Conservation (phyloP, 2,888 invertebrate genomes). For the Lasioglossum villosulum region DNA sequence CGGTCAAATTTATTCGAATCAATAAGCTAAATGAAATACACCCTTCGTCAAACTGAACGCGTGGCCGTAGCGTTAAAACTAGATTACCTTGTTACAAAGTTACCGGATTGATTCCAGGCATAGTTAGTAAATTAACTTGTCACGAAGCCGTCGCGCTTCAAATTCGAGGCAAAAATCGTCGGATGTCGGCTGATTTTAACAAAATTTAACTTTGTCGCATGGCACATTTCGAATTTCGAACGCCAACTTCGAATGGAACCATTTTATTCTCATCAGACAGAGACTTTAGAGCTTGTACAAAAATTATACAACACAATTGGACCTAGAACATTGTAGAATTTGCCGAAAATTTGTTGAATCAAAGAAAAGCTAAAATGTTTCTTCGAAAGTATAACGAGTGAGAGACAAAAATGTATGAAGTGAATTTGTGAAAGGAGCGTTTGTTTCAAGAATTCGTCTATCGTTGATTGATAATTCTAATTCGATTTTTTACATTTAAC, state of each 20-base stretch:
- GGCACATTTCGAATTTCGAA: neutral
- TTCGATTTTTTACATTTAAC: no score
- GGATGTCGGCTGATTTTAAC: neutral
- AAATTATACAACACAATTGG: neutral
- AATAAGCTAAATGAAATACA: constrained; percentile 4
- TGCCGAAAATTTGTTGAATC: no score
- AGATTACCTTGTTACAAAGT: constrained; percentile 9
- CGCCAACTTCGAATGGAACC: neutral
- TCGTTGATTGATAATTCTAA: no score
- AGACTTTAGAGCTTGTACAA: neutral
- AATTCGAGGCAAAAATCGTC: neutral
- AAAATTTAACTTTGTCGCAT: neutral
- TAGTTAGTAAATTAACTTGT: constrained; percentile 1
- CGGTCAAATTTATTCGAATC: neutral
- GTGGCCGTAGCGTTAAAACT: constrained; percentile 6
- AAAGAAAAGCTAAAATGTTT: no score
- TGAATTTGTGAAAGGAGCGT: no score
- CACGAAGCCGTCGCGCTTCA: neutral
- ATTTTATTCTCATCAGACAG: neutral
- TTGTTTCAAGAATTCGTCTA: no score
- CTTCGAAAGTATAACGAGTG: no score
- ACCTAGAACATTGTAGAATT: neutral
- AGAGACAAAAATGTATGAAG: no score
- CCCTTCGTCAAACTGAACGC: neutral
- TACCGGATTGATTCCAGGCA: constrained; percentile 2